These are phyloP conservation scores for Aptenodytes forsteri DNA, from an alignment of 2,113 vertebrate genomes.

Conservation along the genomic window DNA sequence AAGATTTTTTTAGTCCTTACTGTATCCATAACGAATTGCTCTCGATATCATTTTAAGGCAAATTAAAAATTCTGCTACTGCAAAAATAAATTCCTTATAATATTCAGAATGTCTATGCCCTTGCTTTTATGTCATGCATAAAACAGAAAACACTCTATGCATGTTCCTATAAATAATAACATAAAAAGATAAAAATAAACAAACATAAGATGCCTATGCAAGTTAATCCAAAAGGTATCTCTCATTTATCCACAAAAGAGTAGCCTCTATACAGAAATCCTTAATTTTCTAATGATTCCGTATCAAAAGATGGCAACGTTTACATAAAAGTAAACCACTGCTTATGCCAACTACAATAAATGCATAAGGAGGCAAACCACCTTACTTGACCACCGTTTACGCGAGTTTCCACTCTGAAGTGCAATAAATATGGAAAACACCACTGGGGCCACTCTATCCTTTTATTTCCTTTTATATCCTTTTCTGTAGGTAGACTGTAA, in stretches of 20 bases:
- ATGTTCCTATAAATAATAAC: not conserved
- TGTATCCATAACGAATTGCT: conserved; percentile 1
- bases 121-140: not conserved
- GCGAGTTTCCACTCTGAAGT: not conserved
- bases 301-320: not conserved
- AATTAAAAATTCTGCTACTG: not conserved
- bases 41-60: not conserved
- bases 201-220: not conserved
- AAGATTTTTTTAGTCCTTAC: not conserved
- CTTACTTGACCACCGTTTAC: not conserved
- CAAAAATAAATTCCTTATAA: not conserved
- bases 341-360: not conserved
- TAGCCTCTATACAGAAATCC: not conserved
- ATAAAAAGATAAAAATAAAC: not conserved
- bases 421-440: not conserved
- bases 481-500: not conserved
- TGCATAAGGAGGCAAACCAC: not conserved
- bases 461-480: not conserved
- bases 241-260: not conserved
- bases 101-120: not conserved
- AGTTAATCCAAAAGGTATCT: not conserved
- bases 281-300: not conserved
- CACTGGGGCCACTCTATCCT: not conserved
- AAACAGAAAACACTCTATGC: not conserved
- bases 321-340: not conserved